phyloP scores from a whole-genome alignment of 2,113 vertebrate species.

The Pelobates fuscus region DNA sequence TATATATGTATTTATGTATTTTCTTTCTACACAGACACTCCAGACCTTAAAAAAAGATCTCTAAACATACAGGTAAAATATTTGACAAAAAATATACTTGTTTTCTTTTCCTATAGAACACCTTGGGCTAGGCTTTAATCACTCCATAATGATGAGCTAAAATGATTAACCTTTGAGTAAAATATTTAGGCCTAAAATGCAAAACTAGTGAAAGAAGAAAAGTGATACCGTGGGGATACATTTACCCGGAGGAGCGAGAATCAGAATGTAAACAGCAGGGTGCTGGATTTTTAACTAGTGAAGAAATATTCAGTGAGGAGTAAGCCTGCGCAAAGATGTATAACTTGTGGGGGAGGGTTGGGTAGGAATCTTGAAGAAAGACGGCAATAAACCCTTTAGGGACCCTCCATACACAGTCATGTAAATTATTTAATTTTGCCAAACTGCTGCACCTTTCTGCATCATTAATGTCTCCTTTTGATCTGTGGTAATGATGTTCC shows the following conservation, averaged over 20 bases:
- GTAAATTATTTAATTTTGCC: constrained; percentile 79
- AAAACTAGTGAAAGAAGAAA: constrained; percentile 26
- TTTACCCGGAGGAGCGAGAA: constrained; percentile 30
- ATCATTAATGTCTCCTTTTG: constrained; percentile 78
- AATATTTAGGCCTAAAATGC: constrained; percentile 32
- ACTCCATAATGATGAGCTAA: constrained; percentile 35
- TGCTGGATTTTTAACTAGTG: constrained; percentile 35
- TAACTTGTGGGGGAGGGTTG: neutral
- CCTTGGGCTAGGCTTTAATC: constrained; percentile 33
- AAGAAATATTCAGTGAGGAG: constrained; percentile 39
- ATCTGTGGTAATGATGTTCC: constrained; percentile 79
- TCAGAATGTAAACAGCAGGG: constrained; percentile 43
- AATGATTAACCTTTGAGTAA: constrained; percentile 43
- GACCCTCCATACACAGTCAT: constrained; percentile 58
- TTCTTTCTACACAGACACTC: neutral
- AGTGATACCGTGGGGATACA: constrained; percentile 22
- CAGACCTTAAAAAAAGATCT: neutral
- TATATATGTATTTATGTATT: neutral
- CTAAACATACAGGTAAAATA: neutral
- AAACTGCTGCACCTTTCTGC: constrained; percentile 77
- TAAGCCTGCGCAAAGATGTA: constrained; percentile 15
- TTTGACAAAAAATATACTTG: neutral
- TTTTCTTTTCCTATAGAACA: neutral
- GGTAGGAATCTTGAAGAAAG: constrained; percentile 31
- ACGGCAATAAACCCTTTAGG: constrained; percentile 51